Conservation (phyloP, 2,113 vertebrate species). For the Bubalus kerabau region DNA sequence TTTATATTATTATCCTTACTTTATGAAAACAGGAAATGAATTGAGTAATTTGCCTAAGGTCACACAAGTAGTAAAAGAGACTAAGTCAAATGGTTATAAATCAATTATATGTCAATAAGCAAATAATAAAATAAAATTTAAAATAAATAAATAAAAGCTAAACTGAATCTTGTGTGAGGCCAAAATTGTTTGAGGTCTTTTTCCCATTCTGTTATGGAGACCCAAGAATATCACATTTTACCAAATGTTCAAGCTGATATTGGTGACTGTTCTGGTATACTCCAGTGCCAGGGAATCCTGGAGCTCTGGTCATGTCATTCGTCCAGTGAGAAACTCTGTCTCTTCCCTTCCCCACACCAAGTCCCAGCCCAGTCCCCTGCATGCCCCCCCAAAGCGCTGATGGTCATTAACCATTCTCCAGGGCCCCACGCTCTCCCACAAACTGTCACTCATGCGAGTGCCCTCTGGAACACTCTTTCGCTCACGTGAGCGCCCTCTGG, state of each 20-base stretch:
- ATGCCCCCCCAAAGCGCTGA: not conserved
- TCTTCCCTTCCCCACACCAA: not conserved
- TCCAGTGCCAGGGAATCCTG: not conserved
- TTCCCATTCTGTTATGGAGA: not conserved
- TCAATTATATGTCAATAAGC: not conserved
- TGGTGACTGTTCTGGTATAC: not conserved
- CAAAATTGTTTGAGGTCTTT: not conserved
- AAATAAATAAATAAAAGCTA: not conserved
- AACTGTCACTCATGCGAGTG: not conserved
- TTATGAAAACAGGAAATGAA: slow-evolving; percentile 52
- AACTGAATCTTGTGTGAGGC: not conserved
- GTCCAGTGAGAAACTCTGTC: not conserved
- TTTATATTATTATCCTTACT: slow-evolving; percentile 35
- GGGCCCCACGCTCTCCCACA: not conserved
- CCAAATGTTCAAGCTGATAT: not conserved
- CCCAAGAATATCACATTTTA: not conserved
- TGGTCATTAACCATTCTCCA: not conserved
- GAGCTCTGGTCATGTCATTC: not conserved
- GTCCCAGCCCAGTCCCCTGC: not conserved
- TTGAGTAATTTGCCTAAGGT: slow-evolving; percentile 22
- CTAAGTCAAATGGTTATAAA: not conserved
- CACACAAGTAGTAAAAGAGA: not conserved
- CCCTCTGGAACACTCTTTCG: no score
- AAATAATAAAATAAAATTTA: not conserved
- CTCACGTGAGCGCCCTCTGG: accelerated